phyloP scores from a whole-genome alignment of 2,113 vertebrate species.

The Lontra canadensis region DNA sequence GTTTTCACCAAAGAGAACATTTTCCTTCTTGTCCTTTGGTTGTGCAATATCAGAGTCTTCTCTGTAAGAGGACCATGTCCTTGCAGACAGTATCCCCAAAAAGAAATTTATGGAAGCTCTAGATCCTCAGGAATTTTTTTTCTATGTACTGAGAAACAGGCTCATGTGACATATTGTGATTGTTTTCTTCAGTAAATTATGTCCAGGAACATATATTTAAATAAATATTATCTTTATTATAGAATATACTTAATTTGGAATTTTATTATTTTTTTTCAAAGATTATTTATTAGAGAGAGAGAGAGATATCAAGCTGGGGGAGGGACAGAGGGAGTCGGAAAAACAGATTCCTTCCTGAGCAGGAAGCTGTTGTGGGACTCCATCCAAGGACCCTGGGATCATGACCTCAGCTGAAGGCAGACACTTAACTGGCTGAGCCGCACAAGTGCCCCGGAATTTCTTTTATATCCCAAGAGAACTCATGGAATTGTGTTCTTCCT shows the following conservation, averaged over 20 bases:
- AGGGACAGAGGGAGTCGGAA: no score
- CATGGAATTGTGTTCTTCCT: neutral
- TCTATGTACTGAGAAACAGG: no score
- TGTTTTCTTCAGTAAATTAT: neutral
- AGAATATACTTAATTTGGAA: no score
- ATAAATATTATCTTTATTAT: neutral
- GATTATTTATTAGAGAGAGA: no score
- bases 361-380: no score
- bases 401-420: no score
- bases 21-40: neutral
- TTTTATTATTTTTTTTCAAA: no score
- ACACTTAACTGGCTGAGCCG: no score
- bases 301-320: no score
- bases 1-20: neutral
- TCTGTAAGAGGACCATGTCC: neutral
- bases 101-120: neutral
- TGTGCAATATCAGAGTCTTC: neutral
- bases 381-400: no score
- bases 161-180: neutral
- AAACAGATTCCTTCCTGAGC: no score
- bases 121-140: no score
- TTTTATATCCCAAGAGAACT: neutral
- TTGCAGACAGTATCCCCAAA: neutral
- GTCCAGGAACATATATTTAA: neutral
- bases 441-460: neutral